phyloP scores from a whole-genome alignment of 1,140 invertebrate species.

The Drosophila tani region DNA sequence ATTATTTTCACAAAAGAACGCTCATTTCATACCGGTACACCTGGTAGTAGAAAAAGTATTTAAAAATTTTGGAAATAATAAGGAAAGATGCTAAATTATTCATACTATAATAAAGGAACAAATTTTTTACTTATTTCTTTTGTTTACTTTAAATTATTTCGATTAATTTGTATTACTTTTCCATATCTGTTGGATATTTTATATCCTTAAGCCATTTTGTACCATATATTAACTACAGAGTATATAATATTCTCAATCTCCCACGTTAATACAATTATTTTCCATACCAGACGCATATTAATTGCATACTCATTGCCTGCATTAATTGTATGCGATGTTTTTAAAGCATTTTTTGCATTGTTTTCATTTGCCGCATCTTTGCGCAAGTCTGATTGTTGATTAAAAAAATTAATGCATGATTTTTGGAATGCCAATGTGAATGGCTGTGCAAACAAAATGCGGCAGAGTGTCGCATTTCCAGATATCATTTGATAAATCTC shows the following conservation, averaged over 20 bases:
- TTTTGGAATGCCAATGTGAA: conserved; percentile 40
- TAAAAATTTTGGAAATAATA: too few species aligned
- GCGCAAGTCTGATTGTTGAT: conserved; percentile 40
- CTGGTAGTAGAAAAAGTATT: too few species aligned
- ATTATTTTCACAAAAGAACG: too few species aligned
- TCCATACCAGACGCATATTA: background rate
- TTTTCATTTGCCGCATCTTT: conserved; percentile 6
- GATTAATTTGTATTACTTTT: too few species aligned
- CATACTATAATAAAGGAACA: too few species aligned
- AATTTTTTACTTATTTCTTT: too few species aligned
- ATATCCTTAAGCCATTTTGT: too few species aligned
- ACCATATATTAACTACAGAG: too few species aligned
- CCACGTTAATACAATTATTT: background rate
- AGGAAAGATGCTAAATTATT: too few species aligned
- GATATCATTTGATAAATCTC: conserved; percentile 22
- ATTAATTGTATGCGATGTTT: conserved; percentile 29
- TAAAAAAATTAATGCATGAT: conserved; percentile 54
- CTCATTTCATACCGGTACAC: too few species aligned
- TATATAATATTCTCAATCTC: background rate
- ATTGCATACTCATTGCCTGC: conserved; percentile 21
- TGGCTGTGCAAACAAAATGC: conserved; percentile 37
- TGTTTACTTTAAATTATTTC: too few species aligned
- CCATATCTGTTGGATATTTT: too few species aligned
- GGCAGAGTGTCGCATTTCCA: conserved; percentile 11
- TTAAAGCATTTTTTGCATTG: conserved; percentile 11